Conservation (phyloP, 1,140 invertebrate genomes). For the Drosophila parabipectinata region DNA sequence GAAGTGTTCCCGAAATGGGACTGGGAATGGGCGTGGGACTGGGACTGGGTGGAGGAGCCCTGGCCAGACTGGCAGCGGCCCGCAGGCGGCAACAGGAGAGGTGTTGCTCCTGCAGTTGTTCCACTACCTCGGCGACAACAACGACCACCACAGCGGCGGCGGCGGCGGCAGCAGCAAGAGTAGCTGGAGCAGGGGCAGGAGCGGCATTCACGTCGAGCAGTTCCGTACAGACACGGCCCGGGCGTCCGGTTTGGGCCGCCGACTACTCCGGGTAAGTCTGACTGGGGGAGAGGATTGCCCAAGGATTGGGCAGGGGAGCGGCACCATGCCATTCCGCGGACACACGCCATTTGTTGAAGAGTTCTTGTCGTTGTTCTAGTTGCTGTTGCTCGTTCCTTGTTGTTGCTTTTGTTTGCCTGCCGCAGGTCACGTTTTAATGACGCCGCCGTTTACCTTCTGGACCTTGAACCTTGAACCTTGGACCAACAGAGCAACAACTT, state of each 20-base stretch:
- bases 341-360: slow-evolving; percentile 63
- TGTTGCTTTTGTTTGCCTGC: slow-evolving; percentile 65
- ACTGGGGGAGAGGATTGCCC: slow-evolving; percentile 2
- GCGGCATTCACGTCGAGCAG: slow-evolving; percentile 81
- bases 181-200: slow-evolving; percentile 28
- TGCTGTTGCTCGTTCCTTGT: slow-evolving; percentile 28
- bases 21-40: slow-evolving; percentile 21
- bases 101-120: slow-evolving; percentile 63
- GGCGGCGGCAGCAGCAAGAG: slow-evolving; percentile 22
- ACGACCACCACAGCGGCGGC: slow-evolving; percentile 49
- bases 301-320: slow-evolving; percentile 3
- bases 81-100: slow-evolving; percentile 78
- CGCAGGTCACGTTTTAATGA: slow-evolving; percentile 71
- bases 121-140: slow-evolving; percentile 52
- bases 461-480: slow-evolving; percentile 23
- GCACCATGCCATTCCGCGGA: slow-evolving; percentile 36
- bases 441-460: slow-evolving; percentile 60
- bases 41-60: slow-evolving; percentile 53
- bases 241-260: slow-evolving; percentile 86
- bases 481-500: slow-evolving; percentile 43
- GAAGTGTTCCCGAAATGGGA: slow-evolving; percentile 30
- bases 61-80: slow-evolving; percentile 64
- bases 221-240: slow-evolving; percentile 71
- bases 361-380: slow-evolving; percentile 55
- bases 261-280: slow-evolving; percentile 87